phyloP scores from a whole-genome alignment of 1,140 invertebrate genomes.

The Macrobrachium rosenbergii region DNA sequence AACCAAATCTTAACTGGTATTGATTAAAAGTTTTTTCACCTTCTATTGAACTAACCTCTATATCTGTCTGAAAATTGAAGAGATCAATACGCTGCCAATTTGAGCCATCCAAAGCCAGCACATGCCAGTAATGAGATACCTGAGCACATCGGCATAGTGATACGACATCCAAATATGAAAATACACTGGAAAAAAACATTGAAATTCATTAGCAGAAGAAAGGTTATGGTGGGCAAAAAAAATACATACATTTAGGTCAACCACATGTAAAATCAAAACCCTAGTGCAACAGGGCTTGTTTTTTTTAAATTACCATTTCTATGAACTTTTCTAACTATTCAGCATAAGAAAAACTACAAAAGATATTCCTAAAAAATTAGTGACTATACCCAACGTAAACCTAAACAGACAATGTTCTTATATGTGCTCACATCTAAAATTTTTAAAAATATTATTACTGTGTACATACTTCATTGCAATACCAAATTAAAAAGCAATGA shows the following conservation, averaged over 20 bases:
- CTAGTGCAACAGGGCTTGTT: too few relatives aligned
- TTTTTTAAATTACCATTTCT: too few relatives aligned
- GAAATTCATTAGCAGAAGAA: slow-evolving; percentile 50
- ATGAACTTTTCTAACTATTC: too few relatives aligned
- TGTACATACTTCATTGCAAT: too few relatives aligned
- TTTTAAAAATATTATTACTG: too few relatives aligned
- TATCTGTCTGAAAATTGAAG: slow-evolving; percentile 98
- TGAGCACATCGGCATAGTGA: slow-evolving; percentile 98
- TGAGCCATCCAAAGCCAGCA: slow-evolving; percentile 96
- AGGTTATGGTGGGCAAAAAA: slow-evolving; percentile 28
- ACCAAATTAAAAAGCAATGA: too few relatives aligned
- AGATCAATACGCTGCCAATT: slow-evolving; percentile 99
- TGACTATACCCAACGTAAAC: too few relatives aligned
- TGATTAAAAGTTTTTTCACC: too few relatives aligned
- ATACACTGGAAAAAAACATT: slow-evolving; percentile 80
- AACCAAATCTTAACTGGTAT: not conserved
- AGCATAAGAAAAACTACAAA: too few relatives aligned
- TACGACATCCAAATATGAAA: slow-evolving; percentile 98
- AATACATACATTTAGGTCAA: not conserved
- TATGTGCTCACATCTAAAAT: too few relatives aligned
- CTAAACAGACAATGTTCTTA: too few relatives aligned
- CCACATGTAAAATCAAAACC: not conserved
- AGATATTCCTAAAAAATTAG: too few relatives aligned
- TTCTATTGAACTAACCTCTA: slow-evolving; percentile 80
- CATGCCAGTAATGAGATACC: slow-evolving; percentile 96